These are phyloP conservation scores for Macrochelys suwanniensis DNA, from an alignment of 2,797 vertebrate species.

Conservation along the genomic window DNA sequence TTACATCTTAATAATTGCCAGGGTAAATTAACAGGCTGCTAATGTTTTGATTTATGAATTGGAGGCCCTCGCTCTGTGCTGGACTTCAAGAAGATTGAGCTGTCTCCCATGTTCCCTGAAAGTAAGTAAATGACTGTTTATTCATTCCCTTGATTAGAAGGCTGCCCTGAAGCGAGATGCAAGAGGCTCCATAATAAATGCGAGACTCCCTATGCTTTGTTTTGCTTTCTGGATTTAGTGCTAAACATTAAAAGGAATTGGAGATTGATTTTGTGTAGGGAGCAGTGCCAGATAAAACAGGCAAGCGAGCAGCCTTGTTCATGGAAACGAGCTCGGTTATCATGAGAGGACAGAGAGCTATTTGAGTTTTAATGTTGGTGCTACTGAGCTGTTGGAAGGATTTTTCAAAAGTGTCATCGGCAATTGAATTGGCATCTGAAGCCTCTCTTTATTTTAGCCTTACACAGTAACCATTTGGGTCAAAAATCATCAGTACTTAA, in stretches of 20 bases:
- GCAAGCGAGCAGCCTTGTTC: conserved; percentile 24
- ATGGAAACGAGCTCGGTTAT: conserved; percentile 47
- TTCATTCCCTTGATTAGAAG: conserved; percentile 83
- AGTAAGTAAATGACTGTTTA: conserved; percentile 82
- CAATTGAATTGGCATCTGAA: background rate
- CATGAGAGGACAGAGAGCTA: conserved; percentile 32
- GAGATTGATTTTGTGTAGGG: conserved; percentile 80
- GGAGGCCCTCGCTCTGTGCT: conserved; percentile 44
- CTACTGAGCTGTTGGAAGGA: background rate
- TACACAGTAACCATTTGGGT: background rate
- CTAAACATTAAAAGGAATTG: conserved; percentile 81
- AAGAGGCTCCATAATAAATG: conserved; percentile 78
- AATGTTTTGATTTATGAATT: conserved; percentile 80
- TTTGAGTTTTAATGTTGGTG: conserved; percentile 30
- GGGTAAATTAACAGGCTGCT: conserved; percentile 72
- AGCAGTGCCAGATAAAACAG: conserved; percentile 80
- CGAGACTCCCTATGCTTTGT: conserved; percentile 73
- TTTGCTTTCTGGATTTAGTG: conserved; percentile 82
- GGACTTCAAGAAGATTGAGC: conserved; percentile 77
- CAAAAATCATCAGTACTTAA: conserved; percentile 13
- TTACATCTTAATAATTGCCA: conserved; percentile 78
- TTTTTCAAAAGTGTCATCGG: background rate
- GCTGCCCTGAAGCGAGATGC: conserved; percentile 80
- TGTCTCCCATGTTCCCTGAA: conserved; percentile 71
- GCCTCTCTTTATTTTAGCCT: background rate